Base-by-base conservation (phyloP, 2,113 vertebrate species). In the Ammodytes dubius region DNA sequence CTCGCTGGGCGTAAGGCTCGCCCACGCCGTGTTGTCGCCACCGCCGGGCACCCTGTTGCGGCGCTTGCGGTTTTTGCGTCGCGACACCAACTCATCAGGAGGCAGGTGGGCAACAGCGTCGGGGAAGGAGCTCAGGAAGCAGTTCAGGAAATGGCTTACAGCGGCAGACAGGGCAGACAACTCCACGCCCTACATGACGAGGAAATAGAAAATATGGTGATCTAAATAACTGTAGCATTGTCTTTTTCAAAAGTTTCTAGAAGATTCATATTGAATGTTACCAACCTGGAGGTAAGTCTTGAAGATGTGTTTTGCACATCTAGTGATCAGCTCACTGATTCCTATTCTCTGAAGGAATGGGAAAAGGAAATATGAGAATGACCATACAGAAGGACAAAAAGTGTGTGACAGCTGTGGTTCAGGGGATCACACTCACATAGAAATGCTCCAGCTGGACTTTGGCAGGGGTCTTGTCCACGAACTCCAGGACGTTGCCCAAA, bases 71-170 rank as follows among this genome's bases (percentile, higher is more conserved):
- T 93, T 99, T 91, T 98, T 99, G 81, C 97, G 98, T 83, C 97
- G 98, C 7, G 98, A 98, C 88, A 98, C 95, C 72, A 99, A 96
- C 94, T 99, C 98, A 2, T 99, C 98, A 0, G 96, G 95, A 0
- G 97, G 98, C 47, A 99, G 95, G 88, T 99, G 98, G 78, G 97
- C 97, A 37, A 99, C 96, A 0, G 98, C 96, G 5, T 99, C 99
- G 1, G 97, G 96, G 89, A 97, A 99, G 84, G 98, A 98, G 94
- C 97, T 99, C 86, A 99, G 91, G 88, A 99, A 98, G 94, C 98
- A 99, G 87, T 99, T 99, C 57, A 99, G 96, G 94, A 99, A 99
- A 92, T 99, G 98, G 93, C 98, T 99, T 77, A 99, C 98, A 83
- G 98, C 98, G 0, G 97, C 97, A 0, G 98, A 99, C 6, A 99